phyloP scores from a whole-genome alignment of 2,888 invertebrate species.

The Holacanthella duospinosa region DNA sequence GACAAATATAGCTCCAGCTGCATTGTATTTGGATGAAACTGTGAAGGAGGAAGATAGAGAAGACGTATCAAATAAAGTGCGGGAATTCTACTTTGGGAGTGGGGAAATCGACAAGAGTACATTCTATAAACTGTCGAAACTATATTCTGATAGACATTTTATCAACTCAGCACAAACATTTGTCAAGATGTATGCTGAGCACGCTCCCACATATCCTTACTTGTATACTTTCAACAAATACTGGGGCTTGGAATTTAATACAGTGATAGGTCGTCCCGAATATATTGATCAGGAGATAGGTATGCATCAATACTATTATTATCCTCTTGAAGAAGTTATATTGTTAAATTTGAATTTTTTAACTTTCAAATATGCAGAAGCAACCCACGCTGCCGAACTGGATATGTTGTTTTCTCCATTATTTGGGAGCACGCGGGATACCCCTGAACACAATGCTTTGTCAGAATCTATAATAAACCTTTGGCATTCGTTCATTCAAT shows the following conservation, averaged over 20 bases:
- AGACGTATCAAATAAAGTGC: conserved; percentile 14
- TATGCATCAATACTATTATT: too few relatives aligned
- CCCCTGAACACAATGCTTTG: background rate
- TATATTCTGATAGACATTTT: background rate
- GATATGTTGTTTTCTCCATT: background rate
- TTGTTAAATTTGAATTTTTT: too few relatives aligned
- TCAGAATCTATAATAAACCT: background rate
- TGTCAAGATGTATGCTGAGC: background rate
- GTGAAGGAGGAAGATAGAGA: conserved; percentile 4
- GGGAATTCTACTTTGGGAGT: conserved; percentile 17
- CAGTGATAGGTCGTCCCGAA: too few relatives aligned
- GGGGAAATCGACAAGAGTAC: background rate
- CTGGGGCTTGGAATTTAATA: background rate
- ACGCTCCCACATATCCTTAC: background rate
- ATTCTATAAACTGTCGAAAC: background rate
- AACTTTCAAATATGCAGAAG: too few relatives aligned
- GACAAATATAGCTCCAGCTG: conserved; percentile 13
- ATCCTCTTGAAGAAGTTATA: too few relatives aligned
- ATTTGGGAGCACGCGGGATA: background rate
- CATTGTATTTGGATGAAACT: conserved; percentile 22
- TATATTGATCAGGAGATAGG: too few relatives aligned
- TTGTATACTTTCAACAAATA: background rate
- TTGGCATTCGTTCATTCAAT: background rate
- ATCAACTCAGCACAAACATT: background rate
- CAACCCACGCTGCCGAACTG: background rate